These are phyloP conservation scores for Salvator merianae DNA, from an alignment of 2,113 vertebrate genomes.

Conservation along the genomic window DNA sequence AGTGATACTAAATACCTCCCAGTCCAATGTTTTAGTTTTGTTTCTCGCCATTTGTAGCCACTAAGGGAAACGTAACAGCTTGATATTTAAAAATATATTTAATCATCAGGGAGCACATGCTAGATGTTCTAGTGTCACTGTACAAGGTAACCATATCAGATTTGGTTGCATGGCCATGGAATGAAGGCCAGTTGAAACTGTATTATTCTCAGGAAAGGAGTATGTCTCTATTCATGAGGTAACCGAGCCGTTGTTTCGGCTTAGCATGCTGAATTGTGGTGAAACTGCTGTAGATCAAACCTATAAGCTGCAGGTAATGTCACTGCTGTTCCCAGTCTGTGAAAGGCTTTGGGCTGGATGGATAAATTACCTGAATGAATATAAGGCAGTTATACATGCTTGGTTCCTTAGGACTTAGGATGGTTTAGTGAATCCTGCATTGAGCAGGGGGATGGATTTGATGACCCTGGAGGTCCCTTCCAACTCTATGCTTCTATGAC, in stretches of 20 bases:
- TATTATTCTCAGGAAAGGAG: background rate
- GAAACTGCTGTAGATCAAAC: background rate
- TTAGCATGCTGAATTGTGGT: background rate
- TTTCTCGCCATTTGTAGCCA: background rate
- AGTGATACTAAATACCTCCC: background rate
- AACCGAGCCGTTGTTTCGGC: background rate
- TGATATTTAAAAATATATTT: background rate
- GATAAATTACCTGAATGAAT: too few species aligned
- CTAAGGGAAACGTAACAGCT: too few species aligned
- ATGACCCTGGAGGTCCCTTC: too few species aligned
- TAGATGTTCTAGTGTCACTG: too few species aligned
- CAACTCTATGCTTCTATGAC: too few species aligned
- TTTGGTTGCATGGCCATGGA: background rate
- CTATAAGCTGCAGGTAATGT: too few species aligned
- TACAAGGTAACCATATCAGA: background rate
- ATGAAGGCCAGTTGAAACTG: background rate
- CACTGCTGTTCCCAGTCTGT: too few species aligned
- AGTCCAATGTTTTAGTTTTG: background rate
- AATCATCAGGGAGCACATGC: background rate
- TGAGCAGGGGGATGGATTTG: too few species aligned
- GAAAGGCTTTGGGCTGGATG: too few species aligned
- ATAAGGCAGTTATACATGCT: too few species aligned
- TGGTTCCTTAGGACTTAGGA: too few species aligned
- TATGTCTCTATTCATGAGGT: background rate
- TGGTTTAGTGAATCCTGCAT: too few species aligned